These are phyloP conservation scores for Lamprotornis superbus DNA, from an alignment of 2,113 vertebrate genomes.

Conservation along the genomic window DNA sequence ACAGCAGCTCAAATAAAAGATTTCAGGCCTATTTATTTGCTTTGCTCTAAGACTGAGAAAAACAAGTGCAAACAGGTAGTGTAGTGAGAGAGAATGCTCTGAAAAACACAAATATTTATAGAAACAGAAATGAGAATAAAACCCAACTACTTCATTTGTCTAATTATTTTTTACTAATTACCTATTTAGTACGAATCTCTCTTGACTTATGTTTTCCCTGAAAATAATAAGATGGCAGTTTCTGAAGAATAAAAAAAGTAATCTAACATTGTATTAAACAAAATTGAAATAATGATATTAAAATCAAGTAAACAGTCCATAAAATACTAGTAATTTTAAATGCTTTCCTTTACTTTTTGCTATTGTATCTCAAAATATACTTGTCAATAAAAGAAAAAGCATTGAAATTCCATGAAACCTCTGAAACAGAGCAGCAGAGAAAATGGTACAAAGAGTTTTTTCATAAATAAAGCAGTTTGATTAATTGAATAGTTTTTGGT, in stretches of 20 bases:
- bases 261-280: not conserved
- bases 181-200: not conserved
- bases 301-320: not conserved
- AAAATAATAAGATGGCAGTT: not conserved
- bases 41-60: not conserved
- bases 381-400: not conserved
- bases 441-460: not conserved
- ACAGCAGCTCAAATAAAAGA: not conserved
- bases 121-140: not conserved
- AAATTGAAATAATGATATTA: not conserved
- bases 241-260: not conserved
- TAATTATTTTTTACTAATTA: not conserved
- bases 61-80: not conserved
- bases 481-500: not conserved
- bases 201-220: not conserved
- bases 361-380: not conserved
- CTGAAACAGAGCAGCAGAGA: not conserved
- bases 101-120: not conserved
- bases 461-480: not conserved
- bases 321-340: not conserved
- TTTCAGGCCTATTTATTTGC: not conserved
- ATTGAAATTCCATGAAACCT: not conserved
- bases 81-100: not conserved
- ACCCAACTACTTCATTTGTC: not conserved
- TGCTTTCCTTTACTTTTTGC: not conserved